Conservation (phyloP, 1,140 invertebrate species). For the Ericerus pela region DNA sequence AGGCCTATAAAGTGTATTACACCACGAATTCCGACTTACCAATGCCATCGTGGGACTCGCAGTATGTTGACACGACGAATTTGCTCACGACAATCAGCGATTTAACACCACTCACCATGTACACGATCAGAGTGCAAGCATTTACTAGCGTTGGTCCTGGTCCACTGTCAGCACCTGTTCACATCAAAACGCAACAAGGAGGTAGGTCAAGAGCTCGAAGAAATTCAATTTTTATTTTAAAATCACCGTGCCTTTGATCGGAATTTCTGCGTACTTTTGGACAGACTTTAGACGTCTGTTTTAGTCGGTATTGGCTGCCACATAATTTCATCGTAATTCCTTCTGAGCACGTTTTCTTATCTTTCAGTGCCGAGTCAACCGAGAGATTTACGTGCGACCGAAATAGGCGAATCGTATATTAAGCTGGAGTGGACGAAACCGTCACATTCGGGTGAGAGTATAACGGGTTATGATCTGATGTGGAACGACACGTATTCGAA, state of each 20-base stretch:
- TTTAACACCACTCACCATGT: constrained; percentile 70
- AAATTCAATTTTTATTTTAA: constrained; percentile 2
- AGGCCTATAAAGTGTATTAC: constrained; percentile 97
- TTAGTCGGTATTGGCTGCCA: not conserved
- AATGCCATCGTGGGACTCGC: constrained; percentile 78
- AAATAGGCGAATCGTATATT: constrained; percentile 42
- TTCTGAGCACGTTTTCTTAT: no score
- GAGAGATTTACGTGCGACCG: constrained; percentile 65
- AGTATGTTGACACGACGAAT: constrained; percentile 82
- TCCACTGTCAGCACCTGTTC: constrained; percentile 75
- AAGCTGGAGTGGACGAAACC: constrained; percentile 77
- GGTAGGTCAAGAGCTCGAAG: constrained; percentile 32
- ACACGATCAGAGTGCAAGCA: constrained; percentile 81
- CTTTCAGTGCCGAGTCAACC: constrained; percentile 81
- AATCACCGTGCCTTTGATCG: no score
- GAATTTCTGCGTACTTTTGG: no score
- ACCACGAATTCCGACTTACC: constrained; percentile 72
- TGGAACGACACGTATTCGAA: constrained; percentile 94
- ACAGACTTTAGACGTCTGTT: not conserved
- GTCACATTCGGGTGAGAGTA: constrained; percentile 75
- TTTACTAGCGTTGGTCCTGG: constrained; percentile 81
- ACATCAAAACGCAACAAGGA: constrained; percentile 94
- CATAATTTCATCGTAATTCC: not conserved
- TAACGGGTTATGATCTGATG: constrained; percentile 88
- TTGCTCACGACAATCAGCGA: constrained; percentile 85